Conservation (phyloP, 2,797 vertebrate species). For the Varecia variegata region DNA sequence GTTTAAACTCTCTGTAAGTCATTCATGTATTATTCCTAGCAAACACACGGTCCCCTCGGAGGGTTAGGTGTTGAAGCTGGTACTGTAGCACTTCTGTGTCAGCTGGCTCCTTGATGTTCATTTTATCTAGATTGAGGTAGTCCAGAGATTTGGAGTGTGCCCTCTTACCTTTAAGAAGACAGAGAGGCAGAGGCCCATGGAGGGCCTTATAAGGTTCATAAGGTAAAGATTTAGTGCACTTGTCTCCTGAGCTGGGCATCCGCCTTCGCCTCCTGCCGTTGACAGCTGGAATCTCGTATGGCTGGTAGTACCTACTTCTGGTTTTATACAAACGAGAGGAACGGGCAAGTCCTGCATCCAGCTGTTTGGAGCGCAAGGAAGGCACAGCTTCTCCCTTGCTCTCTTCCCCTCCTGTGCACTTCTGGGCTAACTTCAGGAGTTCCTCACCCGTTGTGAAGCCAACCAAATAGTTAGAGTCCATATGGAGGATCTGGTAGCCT, state of each 20-base stretch:
- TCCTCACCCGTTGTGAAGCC: constrained; percentile 97
- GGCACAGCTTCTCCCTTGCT: constrained; percentile 84
- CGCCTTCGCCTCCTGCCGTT: constrained; percentile 92
- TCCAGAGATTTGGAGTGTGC: constrained; percentile 96
- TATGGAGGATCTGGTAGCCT: constrained; percentile 96
- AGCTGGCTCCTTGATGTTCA: constrained; percentile 92
- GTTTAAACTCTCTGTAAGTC: background rate
- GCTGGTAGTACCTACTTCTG: constrained; percentile 94
- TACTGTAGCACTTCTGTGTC: constrained; percentile 96
- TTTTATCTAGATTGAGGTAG: constrained; percentile 99
- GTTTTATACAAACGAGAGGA: constrained; percentile 92
- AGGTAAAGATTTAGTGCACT: constrained; percentile 89
- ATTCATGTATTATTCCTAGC: constrained; percentile 93
- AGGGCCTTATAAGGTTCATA: constrained; percentile 89
- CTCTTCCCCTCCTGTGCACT: constrained; percentile 89
- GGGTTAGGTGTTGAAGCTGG: constrained; percentile 95
- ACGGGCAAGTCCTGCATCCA: constrained; percentile 88
- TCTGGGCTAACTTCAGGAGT: constrained; percentile 94
- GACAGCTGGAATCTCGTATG: constrained; percentile 93
- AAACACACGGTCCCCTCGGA: constrained; percentile 93
- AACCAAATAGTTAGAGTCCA: constrained; percentile 98
- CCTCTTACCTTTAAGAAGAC: constrained; percentile 94
- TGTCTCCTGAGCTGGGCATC: constrained; percentile 96
- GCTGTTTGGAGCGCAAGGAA: constrained; percentile 85
- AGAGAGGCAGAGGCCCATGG: constrained; percentile 92